A percentile compares a stretch with the other conserved stretches of the same genome.
These are phyloP conservation scores for Upupa epops DNA, from an alignment of 2,113 vertebrate genomes.

Conservation along the genomic window DNA sequence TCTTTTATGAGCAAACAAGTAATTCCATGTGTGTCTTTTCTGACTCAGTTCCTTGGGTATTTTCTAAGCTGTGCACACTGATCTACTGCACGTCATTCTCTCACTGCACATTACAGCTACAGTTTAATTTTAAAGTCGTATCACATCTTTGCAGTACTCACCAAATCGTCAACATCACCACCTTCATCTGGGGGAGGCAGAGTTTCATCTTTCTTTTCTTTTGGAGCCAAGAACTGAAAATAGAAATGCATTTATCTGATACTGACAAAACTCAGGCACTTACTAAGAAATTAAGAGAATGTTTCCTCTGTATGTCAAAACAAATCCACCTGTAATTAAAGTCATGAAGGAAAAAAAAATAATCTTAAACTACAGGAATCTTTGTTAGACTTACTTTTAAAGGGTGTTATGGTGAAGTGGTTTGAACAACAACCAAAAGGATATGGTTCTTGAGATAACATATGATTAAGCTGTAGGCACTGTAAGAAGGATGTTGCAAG, in stretches of 20 bases:
- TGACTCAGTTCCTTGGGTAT: neutral
- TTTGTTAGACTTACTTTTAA: neutral
- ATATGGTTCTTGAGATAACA: neutral
- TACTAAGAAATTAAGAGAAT: neutral
- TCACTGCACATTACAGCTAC: neutral
- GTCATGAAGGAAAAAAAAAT: neutral
- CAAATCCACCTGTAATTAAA: neutral
- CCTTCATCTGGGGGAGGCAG: slow-evolving; percentile 72
- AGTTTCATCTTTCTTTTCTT: slow-evolving; percentile 73
- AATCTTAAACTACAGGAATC: neutral
- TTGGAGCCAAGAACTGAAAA: slow-evolving; percentile 83
- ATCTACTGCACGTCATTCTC: neutral
- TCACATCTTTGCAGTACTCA: slow-evolving; percentile 59
- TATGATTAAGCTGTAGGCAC: neutral
- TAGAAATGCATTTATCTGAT: neutral
- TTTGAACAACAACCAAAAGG: neutral
- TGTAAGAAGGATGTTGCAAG: neutral
- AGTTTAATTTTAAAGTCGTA: neutral
- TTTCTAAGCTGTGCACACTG: neutral
- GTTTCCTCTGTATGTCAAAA: neutral
- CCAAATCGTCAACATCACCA: slow-evolving; percentile 94
- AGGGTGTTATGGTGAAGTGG: neutral
- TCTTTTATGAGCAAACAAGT: slow-evolving; percentile 5
- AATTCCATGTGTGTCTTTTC: neutral
- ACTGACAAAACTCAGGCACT: neutral